Evolutionary conservation across 1,140 invertebrate species (phyloP), one percentile per base, ranked within the genome.

Genomic region (Drosophila prosaltans): DNA sequence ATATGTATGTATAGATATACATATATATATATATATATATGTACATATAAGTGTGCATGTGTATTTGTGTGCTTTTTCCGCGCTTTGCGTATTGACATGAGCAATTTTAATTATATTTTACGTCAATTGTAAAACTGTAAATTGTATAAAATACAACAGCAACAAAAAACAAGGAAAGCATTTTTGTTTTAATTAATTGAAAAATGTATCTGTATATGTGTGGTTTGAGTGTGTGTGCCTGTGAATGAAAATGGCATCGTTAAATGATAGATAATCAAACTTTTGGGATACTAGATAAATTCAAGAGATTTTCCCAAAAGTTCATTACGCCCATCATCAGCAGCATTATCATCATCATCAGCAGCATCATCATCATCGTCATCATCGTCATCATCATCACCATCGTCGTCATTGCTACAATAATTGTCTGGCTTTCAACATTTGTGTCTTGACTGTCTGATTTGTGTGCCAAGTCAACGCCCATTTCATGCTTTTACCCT

Each of bases 21-120:
- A 7, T 7, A 36, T 7, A 36, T 5, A 36, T 6, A 5, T 5
- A 36, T 36, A 5, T 36, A 6, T 36, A 36, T 7, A 36, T 2
- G 32, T 36, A 7, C 6, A 5, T 36, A 7, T 36, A 7, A 2
- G 16, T 48, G 45, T 48, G 43, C 6, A 11, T 60, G 45, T 66
- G 55, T 9, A 43, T 69, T 59, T 40, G 21, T 45, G 7, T 28
- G 65, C 74, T 63, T 45, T 65, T 55, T 41, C 26, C 60, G 41
- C 45, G 72, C 40, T 60, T 77, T 77, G 81, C 73, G 81, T 74
- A 80, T 77, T 76, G 78, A 83, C 80, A 79, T 69, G 65, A 80
- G 59, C 83, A 83, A 82, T 88, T 88, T 88, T 88, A 88, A 88
- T 88, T 88, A 88, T 88, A 88, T 88, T 88, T 88, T 74, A 88